Conservation (phyloP, 2,888 invertebrate species). For the Timema cristinae region DNA sequence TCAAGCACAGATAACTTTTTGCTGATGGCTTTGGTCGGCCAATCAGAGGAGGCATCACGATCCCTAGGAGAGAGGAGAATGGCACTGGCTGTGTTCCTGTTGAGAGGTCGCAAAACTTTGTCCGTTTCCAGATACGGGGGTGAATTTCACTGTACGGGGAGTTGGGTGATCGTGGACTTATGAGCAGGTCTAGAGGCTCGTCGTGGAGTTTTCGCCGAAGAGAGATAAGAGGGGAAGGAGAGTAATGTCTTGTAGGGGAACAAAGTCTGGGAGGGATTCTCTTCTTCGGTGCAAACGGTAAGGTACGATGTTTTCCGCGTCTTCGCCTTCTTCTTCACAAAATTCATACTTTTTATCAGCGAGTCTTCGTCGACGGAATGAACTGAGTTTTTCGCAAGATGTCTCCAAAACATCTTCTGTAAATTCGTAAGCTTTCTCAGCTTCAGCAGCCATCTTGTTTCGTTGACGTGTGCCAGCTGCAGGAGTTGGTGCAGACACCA, state of each 20-base stretch:
- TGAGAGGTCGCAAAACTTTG: conserved; percentile 43
- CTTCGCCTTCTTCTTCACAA: conserved; percentile 57
- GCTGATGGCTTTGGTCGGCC: conserved; percentile 15
- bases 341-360: conserved; percentile 93
- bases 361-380: conserved; percentile 74
- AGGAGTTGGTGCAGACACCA: too few relatives aligned
- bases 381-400: conserved; percentile 81
- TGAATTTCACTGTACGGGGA: conserved; percentile 7
- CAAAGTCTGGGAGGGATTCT: conserved; percentile 20
- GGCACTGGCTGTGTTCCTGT: conserved; percentile 28
- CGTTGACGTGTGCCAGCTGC: not conserved
- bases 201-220: conserved; percentile 20
- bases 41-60: conserved; percentile 22
- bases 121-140: conserved; percentile 32
- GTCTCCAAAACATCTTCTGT: conserved; percentile 70
- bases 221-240: conserved; percentile 18
- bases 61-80: conserved; percentile 28
- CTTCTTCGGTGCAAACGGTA: conserved; percentile 32
- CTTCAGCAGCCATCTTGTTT: conserved; percentile 43
- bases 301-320: conserved; percentile 59
- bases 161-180: conserved; percentile 20
- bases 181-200: conserved; percentile 22
- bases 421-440: conserved; percentile 78
- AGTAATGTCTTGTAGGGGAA: conserved; percentile 21
- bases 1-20: conserved; percentile 16